Evolutionary conservation across 2,113 vertebrate species (phyloP), one percentile per base, ranked within the genome.

Genomic region (Hymenochirus boettgeri): DNA sequence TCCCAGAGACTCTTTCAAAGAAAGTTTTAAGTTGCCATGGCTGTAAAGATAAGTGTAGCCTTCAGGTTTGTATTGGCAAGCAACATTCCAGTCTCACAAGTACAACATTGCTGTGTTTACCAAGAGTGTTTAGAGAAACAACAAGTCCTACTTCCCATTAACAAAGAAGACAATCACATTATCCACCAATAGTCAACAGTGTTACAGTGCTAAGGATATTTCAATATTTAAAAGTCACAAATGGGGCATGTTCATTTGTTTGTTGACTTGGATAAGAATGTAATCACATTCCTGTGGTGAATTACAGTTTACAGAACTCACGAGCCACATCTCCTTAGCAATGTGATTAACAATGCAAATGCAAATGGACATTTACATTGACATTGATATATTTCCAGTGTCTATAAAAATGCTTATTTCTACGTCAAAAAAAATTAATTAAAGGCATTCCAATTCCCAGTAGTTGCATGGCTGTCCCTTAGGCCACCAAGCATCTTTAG

Each of bases 181-280:
- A 79, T 86, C 81, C 78, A 71, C 71, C 80, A 77, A 79, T 71
- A 85, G 89, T 86, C 89, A 91, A 90, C 78, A 86, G 86, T 67
- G 71, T 73, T 77, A 74, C 80, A 75, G 77, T 72, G 26, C 79
- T 81, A 75, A 69, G 84, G 85, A 83, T 80, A n/a, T n/a, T 77
- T 82, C 88, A 93, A 94, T 97, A 91, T 98, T 97, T 96, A 88
- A 59, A 79, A 89, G 82, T 73, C 77, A 77, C 79, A 73, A 76
- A 72, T 72, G 62, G 77, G 76, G 72, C 72, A 57, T 0, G 59
- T 66, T 72, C 70, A 55, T 71, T 70, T 63, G 56, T 54, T 72
- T 75, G 62, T 73, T 80, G 81, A 85, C 75, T 75, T 69, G 63
- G 64, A 75, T 74, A 67, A 69, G 71, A 62, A 63, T 59, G 67